Evolutionary conservation across 1,140 invertebrate species (phyloP), one percentile per base, ranked within the genome.

Genomic region (Oedothorax gibbosus): DNA sequence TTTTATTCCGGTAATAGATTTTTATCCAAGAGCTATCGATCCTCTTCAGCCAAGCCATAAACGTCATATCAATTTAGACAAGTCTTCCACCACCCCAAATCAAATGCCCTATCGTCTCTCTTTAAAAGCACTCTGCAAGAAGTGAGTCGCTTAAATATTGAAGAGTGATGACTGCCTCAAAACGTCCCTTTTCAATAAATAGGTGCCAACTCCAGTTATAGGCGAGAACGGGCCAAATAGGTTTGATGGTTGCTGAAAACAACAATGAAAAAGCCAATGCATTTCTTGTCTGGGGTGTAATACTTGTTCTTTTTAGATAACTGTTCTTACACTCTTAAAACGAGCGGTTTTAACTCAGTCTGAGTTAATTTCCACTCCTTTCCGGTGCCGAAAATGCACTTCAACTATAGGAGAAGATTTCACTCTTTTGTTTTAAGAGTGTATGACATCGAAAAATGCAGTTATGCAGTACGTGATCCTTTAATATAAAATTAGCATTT

Each of bases 131-230:
- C 35, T 35, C 35, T 2, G 35, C 35, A 35, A 35, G 5, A 35
- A 35, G 35, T 35, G 35, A 35, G 35, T 35, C 35, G 35, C 35
- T 35, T 35, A 75, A 75, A 35, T 75, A 75, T 75, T 20, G 72
- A 75, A 15, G 11, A 75, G 51, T 21, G 20, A 75, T 75, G 20
- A 75, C 54, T 57, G 21, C 20, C 54, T 12, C 14, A 20, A 57
- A 75, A 21, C 72, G 72, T 35, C 72, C 9, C n/a, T 15, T 62
- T 18, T 56, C 72, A 75, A 75, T 57, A 56, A 75, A 75, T 64
- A 57, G 75, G 49, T 77, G 75, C 60, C 75, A 77, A 77, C 57
- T 77, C 20, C 75, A 15, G 57, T 77, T 77, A 77, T 50, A 21
- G 10, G 21, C 75, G 20, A 21, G 60, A 54, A 12, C 65, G 35